phyloP scores from a whole-genome alignment of 2,888 invertebrate species.

The Syrista parreyssii region DNA sequence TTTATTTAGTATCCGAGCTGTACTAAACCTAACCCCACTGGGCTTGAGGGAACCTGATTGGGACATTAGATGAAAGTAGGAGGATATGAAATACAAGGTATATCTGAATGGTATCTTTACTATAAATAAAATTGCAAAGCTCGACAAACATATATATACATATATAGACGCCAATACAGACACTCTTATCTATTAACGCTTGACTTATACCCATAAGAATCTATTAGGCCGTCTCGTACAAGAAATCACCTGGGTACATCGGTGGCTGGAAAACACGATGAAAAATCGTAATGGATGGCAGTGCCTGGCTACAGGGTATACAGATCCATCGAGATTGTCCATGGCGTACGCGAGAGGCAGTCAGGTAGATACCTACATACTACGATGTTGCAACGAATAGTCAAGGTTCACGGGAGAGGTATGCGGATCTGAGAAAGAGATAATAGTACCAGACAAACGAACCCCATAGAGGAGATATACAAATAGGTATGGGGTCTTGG shows the following conservation, averaged over 20 bases:
- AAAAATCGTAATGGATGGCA: background rate
- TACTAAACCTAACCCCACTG: background rate
- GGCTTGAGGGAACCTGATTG: background rate
- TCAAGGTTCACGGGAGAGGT: constrained; percentile 54
- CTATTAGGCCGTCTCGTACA: background rate
- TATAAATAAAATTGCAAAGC: background rate
- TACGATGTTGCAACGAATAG: constrained; percentile 37
- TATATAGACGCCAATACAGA: background rate
- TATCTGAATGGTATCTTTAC: background rate
- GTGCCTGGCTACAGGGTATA: constrained; percentile 8
- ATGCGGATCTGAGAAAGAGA: constrained; percentile 51
- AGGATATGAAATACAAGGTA: background rate
- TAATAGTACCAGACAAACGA: constrained; percentile 26
- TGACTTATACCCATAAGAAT: background rate
- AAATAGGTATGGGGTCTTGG: background rate
- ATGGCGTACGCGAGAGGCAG: constrained; percentile 25
- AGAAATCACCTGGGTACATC: background rate
- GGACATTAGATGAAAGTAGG: background rate
- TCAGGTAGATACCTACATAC: constrained; percentile 10
- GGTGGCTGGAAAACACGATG: background rate
- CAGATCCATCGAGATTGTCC: background rate
- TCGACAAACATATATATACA: too few relatives aligned
- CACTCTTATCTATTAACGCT: background rate
- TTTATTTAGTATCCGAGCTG: background rate
- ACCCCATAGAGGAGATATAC: background rate